Evolutionary conservation across 2,888 invertebrate species (phyloP), one percentile per base, ranked within the genome.

Genomic region (Griposia aprilina): DNA sequence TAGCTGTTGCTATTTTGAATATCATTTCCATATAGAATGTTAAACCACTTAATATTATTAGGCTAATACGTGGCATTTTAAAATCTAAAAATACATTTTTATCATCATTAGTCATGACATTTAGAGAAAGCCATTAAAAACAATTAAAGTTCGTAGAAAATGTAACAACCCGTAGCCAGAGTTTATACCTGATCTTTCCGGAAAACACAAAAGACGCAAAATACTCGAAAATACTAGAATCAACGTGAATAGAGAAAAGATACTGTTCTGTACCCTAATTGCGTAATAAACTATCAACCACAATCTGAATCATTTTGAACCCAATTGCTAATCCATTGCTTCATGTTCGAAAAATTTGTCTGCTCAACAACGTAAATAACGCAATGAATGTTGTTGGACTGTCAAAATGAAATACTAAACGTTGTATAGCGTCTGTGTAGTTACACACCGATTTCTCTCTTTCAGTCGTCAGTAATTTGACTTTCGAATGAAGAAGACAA

Each of bases 81-180:
- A 45, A 69, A 74, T 52, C 2, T 13, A 50, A 73, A 73, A 65
- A 65, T 55, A 83, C 0, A n/a, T 30, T 26, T 59, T 72, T 81
- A 69, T 76, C 20, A 48, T 55, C 36, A 78, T 72, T 68, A 65
- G 30, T 82, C 57, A 83, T 59, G 83, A 62, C 60, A 67, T 69
- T 80, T 62, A 48, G 45, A 68, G 66, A 76, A 52, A 57, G 48
- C 36, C 26, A 36, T 68, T 72, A 71, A 75, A 52, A 65, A 41
- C 30, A 68, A 41, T 68, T 10, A 26, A 26, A 67, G 0, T 77
- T 69, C 81, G 45, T 45, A 45, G 60, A 70, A 69, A 78, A 36
- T 50, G n/a, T 66, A 20, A 55, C 52, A 57, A 48, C 45, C 7
- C 55, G 26, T 48, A n/a, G 23, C 20, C 15, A 45, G 41, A 41